Conservation (phyloP, 2,888 invertebrate genomes). For the Kryphioiulus occultus region DNA sequence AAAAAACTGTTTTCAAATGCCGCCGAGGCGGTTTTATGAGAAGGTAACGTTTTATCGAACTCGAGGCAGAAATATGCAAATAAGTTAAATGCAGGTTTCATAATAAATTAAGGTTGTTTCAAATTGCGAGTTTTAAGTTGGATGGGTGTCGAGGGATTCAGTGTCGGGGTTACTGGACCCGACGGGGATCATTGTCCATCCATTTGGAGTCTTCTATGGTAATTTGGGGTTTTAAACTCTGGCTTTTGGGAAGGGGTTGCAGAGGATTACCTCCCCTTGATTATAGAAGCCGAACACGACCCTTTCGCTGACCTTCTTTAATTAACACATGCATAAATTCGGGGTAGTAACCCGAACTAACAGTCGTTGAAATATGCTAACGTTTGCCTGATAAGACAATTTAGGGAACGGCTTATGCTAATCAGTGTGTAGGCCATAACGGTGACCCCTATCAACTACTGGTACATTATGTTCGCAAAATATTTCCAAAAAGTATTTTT, state of each 20-base stretch:
- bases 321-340: conserved; percentile 9
- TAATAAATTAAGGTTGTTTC: conserved; percentile 8
- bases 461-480: background rate
- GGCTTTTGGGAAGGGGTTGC: background rate
- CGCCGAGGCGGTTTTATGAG: background rate
- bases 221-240: background rate
- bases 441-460: background rate
- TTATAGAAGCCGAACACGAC: background rate
- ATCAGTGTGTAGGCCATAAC: background rate
- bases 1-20: background rate
- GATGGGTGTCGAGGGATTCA: background rate
- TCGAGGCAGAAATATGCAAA: conserved; percentile 9
- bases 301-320: background rate
- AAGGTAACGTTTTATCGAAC: background rate
- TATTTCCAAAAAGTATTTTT: background rate
- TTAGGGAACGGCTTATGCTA: background rate
- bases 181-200: conserved; percentile 1
- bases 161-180: background rate
- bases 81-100: background rate
- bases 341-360: background rate
- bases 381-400: background rate
- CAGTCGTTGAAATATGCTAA: background rate
- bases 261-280: background rate
- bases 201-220: background rate
- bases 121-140: conserved; percentile 6